Evolutionary conservation across 2,113 vertebrate genomes (phyloP).

Genomic region (Peucedramus taeniatus): DNA sequence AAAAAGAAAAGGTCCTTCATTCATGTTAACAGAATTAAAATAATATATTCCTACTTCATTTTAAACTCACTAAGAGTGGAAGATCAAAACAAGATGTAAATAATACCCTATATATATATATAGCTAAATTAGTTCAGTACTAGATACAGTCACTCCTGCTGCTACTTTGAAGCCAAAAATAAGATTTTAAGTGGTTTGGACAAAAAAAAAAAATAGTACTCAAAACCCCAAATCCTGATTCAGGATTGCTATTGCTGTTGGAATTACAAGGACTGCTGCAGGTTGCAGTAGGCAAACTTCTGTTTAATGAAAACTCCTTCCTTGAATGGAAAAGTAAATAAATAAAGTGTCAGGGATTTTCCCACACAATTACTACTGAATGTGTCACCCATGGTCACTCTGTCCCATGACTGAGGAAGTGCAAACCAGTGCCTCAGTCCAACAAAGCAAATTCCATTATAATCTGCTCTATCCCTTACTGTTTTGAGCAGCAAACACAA

Average conservation of each 20-base stretch:
- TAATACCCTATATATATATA: not conserved
- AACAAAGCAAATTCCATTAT: not conserved
- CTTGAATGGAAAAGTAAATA: not conserved
- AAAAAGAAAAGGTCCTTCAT: not conserved
- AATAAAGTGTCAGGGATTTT: not conserved
- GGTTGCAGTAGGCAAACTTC: not conserved
- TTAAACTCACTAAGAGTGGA: slow-evolving; percentile 14
- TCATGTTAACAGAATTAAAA: not conserved
- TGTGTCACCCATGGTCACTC: not conserved
- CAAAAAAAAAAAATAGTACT: not conserved
- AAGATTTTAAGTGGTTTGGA: not conserved
- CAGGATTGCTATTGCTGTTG: not conserved
- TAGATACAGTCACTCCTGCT: slow-evolving; percentile 36
- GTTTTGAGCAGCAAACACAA: not conserved
- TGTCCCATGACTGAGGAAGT: not conserved
- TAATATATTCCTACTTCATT: not conserved
- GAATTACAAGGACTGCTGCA: not conserved
- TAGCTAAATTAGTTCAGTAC: slow-evolving; percentile 7
- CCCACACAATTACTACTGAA: not conserved
- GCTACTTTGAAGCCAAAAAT: not conserved
- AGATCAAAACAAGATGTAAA: slow-evolving; percentile 34
- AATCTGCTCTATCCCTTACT: not conserved
- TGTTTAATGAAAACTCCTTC: not conserved
- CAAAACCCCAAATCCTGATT: not conserved
- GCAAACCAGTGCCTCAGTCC: not conserved